Evolutionary conservation across 2,113 vertebrate species (phyloP).

Genomic region (Psittacus erithacus): DNA sequence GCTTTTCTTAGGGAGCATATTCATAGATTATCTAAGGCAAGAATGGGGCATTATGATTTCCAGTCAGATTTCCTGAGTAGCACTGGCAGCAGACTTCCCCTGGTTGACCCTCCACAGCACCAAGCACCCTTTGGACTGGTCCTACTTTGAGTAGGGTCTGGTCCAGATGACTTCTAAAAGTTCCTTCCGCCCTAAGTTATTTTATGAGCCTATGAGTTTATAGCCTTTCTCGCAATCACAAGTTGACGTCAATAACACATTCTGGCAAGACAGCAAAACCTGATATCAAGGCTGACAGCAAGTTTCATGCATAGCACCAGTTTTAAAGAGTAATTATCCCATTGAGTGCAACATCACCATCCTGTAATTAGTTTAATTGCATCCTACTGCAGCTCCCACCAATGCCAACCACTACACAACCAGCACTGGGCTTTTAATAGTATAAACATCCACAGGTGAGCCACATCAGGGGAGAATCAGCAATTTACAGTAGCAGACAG

Average conservation of each 20-base stretch:
- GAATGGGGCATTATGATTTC: background rate
- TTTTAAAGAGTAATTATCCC: slow-evolving; percentile 35
- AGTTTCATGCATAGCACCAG: background rate
- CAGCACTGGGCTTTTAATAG: background rate
- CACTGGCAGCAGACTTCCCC: background rate
- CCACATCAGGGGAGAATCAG: background rate
- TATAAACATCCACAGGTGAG: background rate
- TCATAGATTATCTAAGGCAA: background rate
- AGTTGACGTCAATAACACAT: background rate
- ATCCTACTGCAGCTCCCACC: background rate
- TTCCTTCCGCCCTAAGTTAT: background rate
- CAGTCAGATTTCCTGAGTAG: background rate
- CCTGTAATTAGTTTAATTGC: slow-evolving; percentile 40
- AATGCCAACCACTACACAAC: background rate
- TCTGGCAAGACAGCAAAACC: background rate
- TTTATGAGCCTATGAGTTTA: background rate
- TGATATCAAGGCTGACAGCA: background rate
- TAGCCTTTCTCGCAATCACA: background rate
- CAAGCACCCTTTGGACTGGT: background rate
- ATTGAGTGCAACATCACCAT: slow-evolving; percentile 24
- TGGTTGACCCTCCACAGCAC: background rate
- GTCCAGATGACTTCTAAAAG: background rate
- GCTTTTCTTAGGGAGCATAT: background rate
- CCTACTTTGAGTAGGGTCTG: background rate
- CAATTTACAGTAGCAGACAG: background rate